phyloP scores from a whole-genome alignment of 2,113 vertebrate species.

The Paradoxurus hermaphroditus region DNA sequence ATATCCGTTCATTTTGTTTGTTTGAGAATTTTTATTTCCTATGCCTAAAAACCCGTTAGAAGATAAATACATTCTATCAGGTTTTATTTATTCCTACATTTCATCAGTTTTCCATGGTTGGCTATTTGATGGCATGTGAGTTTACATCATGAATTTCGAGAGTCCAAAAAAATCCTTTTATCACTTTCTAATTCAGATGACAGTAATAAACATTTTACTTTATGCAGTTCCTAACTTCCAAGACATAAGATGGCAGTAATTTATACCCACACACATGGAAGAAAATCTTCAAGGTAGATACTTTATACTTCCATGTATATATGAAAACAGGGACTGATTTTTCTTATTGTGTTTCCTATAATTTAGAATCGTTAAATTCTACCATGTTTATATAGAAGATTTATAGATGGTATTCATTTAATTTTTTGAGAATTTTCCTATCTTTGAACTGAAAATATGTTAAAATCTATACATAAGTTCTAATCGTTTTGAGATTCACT shows the following conservation, averaged over 20 bases:
- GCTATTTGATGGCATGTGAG: neutral
- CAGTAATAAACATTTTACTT: neutral
- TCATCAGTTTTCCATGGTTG: neutral
- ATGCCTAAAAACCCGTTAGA: neutral
- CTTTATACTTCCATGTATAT: neutral
- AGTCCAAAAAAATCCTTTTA: neutral
- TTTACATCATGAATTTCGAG: conserved; percentile 17
- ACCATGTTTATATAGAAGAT: neutral
- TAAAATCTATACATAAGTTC: neutral
- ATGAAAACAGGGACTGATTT: neutral
- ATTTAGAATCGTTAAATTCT: neutral
- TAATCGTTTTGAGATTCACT: neutral
- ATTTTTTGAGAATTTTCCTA: neutral
- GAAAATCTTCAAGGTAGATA: neutral
- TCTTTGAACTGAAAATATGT: neutral
- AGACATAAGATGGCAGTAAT: neutral
- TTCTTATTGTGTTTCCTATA: neutral
- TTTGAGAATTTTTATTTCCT: conserved; percentile 31
- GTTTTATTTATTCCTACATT: neutral
- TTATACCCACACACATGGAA: neutral
- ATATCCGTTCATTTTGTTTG: conserved; percentile 13
- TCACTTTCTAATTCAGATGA: neutral
- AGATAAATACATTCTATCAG: neutral
- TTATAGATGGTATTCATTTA: neutral
- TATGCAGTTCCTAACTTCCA: neutral